phyloP scores from a whole-genome alignment of 2,888 invertebrate genomes.

The Deroplatys truncata region DNA sequence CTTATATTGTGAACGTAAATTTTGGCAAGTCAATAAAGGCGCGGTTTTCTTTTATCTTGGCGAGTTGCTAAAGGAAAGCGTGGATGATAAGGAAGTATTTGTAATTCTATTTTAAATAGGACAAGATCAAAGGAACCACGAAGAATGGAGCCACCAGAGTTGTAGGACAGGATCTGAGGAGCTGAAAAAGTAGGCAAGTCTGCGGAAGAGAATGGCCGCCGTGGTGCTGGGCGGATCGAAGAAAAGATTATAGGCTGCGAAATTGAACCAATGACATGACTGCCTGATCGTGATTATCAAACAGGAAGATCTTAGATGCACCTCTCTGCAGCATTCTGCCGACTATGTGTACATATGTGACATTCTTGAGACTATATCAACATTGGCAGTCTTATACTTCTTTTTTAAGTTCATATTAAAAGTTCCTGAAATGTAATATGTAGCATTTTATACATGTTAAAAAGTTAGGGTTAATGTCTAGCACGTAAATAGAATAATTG shows the following conservation, averaged over 20 bases:
- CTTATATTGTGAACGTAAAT: too few relatives aligned
- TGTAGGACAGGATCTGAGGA: not conserved
- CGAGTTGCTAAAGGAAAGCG: not conserved
- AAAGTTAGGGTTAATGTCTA: too few relatives aligned
- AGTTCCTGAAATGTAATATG: too few relatives aligned
- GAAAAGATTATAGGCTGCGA: not conserved
- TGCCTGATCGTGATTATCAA: not conserved
- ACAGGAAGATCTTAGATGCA: not conserved
- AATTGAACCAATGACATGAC: not conserved
- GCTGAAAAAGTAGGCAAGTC: not conserved
- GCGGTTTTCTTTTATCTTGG: not conserved
- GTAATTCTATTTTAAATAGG: not conserved
- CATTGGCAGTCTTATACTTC: not conserved
- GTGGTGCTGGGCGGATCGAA: not conserved
- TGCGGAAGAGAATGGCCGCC: not conserved
- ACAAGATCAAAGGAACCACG: not conserved
- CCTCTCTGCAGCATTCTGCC: not conserved
- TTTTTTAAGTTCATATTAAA: too few relatives aligned
- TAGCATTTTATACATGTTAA: too few relatives aligned
- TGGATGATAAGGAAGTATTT: not conserved
- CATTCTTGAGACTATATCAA: not conserved
- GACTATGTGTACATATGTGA: not conserved
- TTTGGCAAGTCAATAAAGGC: not conserved
- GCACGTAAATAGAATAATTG: too few relatives aligned
- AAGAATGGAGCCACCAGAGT: not conserved